phyloP scores from a whole-genome alignment of 2,797 vertebrate species.

The Esox masquinongy region DNA sequence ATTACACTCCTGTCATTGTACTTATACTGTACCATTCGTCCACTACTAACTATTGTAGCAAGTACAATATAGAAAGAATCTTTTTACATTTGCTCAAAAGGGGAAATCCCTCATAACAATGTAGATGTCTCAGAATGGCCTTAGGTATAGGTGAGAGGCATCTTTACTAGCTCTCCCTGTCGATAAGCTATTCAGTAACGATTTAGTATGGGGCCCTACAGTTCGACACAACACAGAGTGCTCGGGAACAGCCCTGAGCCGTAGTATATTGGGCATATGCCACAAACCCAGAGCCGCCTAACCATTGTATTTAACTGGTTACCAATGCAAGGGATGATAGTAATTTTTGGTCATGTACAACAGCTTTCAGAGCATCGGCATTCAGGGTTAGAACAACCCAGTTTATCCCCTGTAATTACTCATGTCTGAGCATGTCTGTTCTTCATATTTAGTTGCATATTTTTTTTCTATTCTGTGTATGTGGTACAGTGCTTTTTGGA shows the following conservation, averaged over 20 bases:
- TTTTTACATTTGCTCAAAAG: background rate
- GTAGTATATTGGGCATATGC: too few relatives aligned
- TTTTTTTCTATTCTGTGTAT: conserved; percentile 12
- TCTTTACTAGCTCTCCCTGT: conserved; percentile 19
- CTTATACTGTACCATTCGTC: background rate
- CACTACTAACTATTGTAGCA: background rate
- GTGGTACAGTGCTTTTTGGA: conserved; percentile 29
- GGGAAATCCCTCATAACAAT: background rate
- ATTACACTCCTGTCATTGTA: background rate
- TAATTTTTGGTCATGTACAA: too few relatives aligned
- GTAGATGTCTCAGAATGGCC: background rate
- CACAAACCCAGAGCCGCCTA: too few relatives aligned
- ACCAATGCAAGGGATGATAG: too few relatives aligned
- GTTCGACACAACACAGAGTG: too few relatives aligned
- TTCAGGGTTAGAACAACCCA: too few relatives aligned
- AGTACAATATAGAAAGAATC: background rate
- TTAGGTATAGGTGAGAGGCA: background rate
- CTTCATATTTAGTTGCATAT: conserved; percentile 49
- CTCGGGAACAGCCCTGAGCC: too few relatives aligned
- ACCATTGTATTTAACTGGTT: too few relatives aligned
- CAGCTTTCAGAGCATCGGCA: too few relatives aligned
- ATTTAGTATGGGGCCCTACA: conserved; percentile 23
- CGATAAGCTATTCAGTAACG: conserved; percentile 33
- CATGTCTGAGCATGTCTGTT: conserved; percentile 37
- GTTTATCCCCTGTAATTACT: conserved; percentile 12